Base-by-base conservation (phyloP, 2,888 invertebrate genomes). In the Helleia helle region DNA sequence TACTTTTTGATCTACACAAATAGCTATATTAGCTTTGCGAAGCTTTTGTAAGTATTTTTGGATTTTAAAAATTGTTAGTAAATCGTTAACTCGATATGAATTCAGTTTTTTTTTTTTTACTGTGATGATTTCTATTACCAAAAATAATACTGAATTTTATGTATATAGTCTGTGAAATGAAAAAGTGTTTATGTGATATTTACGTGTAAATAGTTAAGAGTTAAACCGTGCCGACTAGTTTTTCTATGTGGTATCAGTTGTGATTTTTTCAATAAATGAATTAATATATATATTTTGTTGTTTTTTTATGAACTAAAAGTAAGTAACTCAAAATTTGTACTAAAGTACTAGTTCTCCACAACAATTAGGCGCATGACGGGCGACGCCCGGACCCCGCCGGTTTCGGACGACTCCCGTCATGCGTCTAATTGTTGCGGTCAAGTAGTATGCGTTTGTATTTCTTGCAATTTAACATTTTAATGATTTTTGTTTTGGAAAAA, bases 171-270 rank as follows among this genome's bases (percentile, higher is more conserved):
- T 76, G 73, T 73, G 59, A 83, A 80, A 81, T 76, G 76, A 71
- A 79, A 68, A 59, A 77, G 74, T 81, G 79, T 81, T 79, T 79
- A 81, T 83, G 83, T 83, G 83, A 83, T 83, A 81, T 76, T 80
- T 76, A 72, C 65, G 22, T 30, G 24, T 29, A 46, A 79, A 80
- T 79, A 79, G 69, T 71, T 84, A 83, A 84, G 83, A 79, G 74
- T 79, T 83, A 83, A 83, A 80, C 81, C 77, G 83, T 84, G 83
- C 83, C 84, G 81, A 83, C 73, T 83, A 84, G 84, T 76, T 83
- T 84, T 84, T 84, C 80, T 83, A 84, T 83, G 74, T 83, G 84
- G 84, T 83, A 83, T 83, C 74, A 79, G 83, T 84, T 83, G 81
- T 84, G 81, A 79, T 77, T 81, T 81, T 79, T 77, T 71, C 67